Percentiles rank a stretch among this genome's conserved stretches.
Conservation (phyloP, 2,888 invertebrate genomes). For the Dryadula phaetusa region DNA sequence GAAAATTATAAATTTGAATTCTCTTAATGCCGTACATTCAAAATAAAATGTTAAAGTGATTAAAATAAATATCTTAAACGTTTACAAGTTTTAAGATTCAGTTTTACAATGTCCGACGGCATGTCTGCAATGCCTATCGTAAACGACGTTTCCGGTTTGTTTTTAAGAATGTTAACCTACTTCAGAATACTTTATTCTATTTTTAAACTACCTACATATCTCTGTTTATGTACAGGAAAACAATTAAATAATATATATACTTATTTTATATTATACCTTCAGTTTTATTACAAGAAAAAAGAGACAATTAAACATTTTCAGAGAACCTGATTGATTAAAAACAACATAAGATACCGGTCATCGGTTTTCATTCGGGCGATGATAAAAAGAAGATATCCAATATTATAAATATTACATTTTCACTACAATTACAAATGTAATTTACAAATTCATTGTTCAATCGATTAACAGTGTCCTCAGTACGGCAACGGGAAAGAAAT, state of each 20-base stretch:
- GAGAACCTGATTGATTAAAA: slow-evolving; percentile 13
- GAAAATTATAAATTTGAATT: neutral
- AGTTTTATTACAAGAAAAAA: slow-evolving; percentile 11
- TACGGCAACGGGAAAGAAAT: slow-evolving; percentile 39
- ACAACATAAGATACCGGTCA: slow-evolving; percentile 9
- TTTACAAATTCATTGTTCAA: slow-evolving; percentile 30
- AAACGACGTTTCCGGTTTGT: slow-evolving; percentile 68
- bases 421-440: slow-evolving; percentile 20
- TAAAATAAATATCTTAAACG: slow-evolving; percentile 77
- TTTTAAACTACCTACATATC: neutral
- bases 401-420: slow-evolving; percentile 19
- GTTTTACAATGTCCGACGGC: slow-evolving; percentile 56
- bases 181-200: slow-evolving; percentile 14
- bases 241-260: neutral
- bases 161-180: slow-evolving; percentile 46
- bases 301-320: slow-evolving; percentile 12
- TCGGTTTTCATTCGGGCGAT: neutral
- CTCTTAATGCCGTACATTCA: neutral
- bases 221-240: neutral
- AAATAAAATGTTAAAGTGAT: slow-evolving; percentile 54
- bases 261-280: slow-evolving; percentile 6
- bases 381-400: slow-evolving; percentile 25
- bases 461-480: slow-evolving; percentile 29
- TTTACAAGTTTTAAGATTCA: slow-evolving; percentile 63
- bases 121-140: slow-evolving; percentile 52